Base-by-base conservation (phyloP, 1,140 invertebrate species). In the Tenebrio molitor region DNA sequence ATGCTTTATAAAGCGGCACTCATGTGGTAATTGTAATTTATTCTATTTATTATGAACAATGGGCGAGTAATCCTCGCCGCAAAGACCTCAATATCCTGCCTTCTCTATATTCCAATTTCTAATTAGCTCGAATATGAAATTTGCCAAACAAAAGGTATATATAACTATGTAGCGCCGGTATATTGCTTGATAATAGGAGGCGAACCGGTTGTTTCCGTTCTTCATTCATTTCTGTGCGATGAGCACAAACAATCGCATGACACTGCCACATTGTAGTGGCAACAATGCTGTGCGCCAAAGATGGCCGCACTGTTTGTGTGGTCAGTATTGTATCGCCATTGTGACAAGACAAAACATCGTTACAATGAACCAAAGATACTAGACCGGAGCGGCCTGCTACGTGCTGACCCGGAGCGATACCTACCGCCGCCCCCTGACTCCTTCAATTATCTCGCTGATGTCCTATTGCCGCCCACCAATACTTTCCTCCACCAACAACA, bases 191-290 rank as follows among this genome's bases (percentile, higher is more conserved):
- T 78, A 78, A 78, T 78, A 71, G 77, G 71, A 78, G 74, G 75
- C 75, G 75, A 78, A 78, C 75, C 75, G 71, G 75, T 78, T 78
- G 75, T 78, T 78, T 76, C 77, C 77, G 75, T 78, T 78, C 77
- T 78, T 78, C 77, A 76, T 78, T 78, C 76, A 75, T 78, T 78
- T 78, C 77, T 78, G 63, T 75, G 67, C 77, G 77, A 78, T 76
- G 77, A 78, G 74, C 75, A 74, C 77, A 76, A 78, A 78, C 77
- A 78, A 78, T 78, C 73, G 73, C 77, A 76, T 75, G 71, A 78
- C 77, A 78, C 77, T 76, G 68, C 71, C 66, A 72, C 75, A 78
- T 78, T 78, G 77, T 78, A 73, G 75, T 72, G 69, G 42, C 72
- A 76, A 78, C 77, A 78, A 78, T 78, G 74, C 25, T 58, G 42